Evolutionary conservation across 1,140 invertebrate genomes (phyloP), one percentile per base, ranked within the genome.

Genomic region (Phenacoccus solenopsis): DNA sequence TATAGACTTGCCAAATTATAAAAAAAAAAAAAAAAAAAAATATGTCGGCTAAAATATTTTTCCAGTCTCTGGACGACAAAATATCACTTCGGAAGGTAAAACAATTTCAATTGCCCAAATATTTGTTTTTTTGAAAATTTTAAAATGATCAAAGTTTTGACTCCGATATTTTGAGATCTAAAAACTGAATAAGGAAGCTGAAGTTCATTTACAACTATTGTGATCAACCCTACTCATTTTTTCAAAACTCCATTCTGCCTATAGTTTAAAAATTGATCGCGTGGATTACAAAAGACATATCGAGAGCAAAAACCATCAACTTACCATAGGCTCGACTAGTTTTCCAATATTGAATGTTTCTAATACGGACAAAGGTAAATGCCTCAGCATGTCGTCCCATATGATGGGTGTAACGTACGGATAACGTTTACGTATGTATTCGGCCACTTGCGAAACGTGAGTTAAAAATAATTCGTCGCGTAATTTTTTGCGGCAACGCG

Each of bases 381-480:
- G 83, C 25, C 92, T 81, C 32, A 97, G 76, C 91, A 98, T 96
- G 77, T 98, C 96, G 76, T 98, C 94, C 96, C 96, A 98, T 74
- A 98, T 89, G 9, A 98, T 86, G 10, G 90, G 83, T 30, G 83
- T 86, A 21, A 92, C 80, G 1, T 82, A 79, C 0, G 87, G 84
- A 78, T 84, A 87, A 2, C 83, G 82, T 20, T 82, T 80, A 68
- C 84, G 84, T 16, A 92, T 82, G 70, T 85, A 83, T 64, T 82
- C 80, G 0, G 83, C 83, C 22, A 90, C 80, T 22, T 72, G 81
- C n/a, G 82, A 78, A 10, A 94, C 83, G 73, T 94, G 91, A 28
- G 84, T 82, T 0, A 92, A 76, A 74, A 90, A 93, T 4, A 94
- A 76, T 72, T 84, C 73, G 27, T 77, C 75, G 35, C 75, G 69